Percentiles rank a stretch among this genome's conserved stretches.
Conservation (phyloP, 2,888 invertebrate species). For the Eurytoma californica region DNA sequence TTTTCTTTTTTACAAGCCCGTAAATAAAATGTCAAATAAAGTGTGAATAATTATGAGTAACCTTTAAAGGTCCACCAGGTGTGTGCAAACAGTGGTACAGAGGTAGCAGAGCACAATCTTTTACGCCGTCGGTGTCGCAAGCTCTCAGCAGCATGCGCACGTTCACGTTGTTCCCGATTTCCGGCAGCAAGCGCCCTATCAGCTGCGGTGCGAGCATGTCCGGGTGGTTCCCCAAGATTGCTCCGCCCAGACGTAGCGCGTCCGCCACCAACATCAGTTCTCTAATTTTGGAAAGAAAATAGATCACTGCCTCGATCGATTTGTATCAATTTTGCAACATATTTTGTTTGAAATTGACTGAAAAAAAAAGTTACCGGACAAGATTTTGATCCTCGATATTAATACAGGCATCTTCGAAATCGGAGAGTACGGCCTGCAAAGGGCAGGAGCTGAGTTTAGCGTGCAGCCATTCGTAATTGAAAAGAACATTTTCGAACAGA, state of each 20-base stretch:
- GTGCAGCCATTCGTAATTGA: constrained; percentile 98
- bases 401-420: constrained; percentile 94
- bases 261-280: constrained; percentile 95
- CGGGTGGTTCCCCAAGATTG: constrained; percentile 92
- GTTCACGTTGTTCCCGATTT: constrained; percentile 87
- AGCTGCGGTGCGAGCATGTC: constrained; percentile 97
- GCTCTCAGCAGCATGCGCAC: constrained; percentile 92
- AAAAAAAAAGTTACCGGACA: constrained; percentile 77
- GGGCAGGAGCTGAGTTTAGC: constrained; percentile 97
- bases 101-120: constrained; percentile 92
- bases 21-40: too few species aligned
- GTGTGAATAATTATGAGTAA: constrained; percentile 64
- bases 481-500: constrained; percentile 92
- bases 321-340: neutral
- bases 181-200: constrained; percentile 93
- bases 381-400: constrained; percentile 90
- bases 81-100: constrained; percentile 97
- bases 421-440: constrained; percentile 93
- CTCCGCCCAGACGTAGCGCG: constrained; percentile 94
- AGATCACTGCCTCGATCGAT: neutral
- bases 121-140: constrained; percentile 92
- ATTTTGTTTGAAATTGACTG: too few species aligned
- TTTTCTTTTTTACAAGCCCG: neutral
- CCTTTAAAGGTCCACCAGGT: constrained; percentile 98
- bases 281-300: constrained; percentile 73